Base-by-base conservation (phyloP, 2,797 vertebrate species). In the Galaxias olidus region DNA sequence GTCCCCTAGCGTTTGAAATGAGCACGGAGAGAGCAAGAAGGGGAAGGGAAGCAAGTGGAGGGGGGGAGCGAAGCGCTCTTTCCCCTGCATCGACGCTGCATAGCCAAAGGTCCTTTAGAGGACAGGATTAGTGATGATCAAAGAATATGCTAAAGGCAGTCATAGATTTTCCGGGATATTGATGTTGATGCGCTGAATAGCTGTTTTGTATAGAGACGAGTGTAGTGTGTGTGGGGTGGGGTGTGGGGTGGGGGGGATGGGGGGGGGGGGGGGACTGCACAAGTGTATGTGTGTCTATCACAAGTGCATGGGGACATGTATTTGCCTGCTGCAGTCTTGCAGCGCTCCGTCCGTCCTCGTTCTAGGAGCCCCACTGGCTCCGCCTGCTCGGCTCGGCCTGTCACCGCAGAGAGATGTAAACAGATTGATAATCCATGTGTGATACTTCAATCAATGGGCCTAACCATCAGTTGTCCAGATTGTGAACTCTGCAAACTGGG, bases 351-450 rank as follows among this genome's bases (percentile, higher is more conserved):
- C n/a, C n/a, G n/a, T n/a, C n/a, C n/a, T n/a, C 30, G 30, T 30
- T 30, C 30, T 30, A 30, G 30, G 6, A 30, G 30, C 30, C 30
- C 30, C 30, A 6, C 30, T 30, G 30, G 3, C 30, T 3, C 2
- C 2, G 30, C 30, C 30, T 30, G 3, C 30, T 6, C 30, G 30
- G 30, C 3, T 6, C 6, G 30, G 30, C 30, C 6, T 30, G 30
- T 30, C 30, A 30, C 30, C 6, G 30, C 62, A 65, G 48, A 67
- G 78, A 17, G 17, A 80, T 82, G 82, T 84, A 73, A 82, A 71
- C 79, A 72, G 65, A 85, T 77, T 82, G 79, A 90, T 90, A 80
- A 84, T 75, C 76, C 71, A 71, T 78, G 78, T 78, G 75, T 78
- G 78, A 73, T 83, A 76, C 79, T 79, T 69, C 70, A 78, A 79